phyloP scores from a whole-genome alignment of 2,113 vertebrate species.

The Cynoglossus semilaevis region DNA sequence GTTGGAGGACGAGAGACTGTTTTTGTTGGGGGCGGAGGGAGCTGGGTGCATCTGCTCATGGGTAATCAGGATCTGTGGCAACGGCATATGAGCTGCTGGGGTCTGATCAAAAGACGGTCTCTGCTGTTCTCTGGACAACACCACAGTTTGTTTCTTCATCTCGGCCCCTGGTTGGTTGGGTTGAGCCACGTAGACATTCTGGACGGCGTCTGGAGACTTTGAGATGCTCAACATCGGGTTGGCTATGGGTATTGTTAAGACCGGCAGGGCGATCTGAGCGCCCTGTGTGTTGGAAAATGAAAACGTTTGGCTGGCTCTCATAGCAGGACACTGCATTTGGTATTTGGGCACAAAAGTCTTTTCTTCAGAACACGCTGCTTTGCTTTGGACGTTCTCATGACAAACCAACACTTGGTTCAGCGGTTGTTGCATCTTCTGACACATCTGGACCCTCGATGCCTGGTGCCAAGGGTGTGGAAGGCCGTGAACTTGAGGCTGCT shows the following conservation, averaged over 20 bases:
- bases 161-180: constrained; percentile 66
- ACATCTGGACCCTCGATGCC: constrained; percentile 70
- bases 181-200: constrained; percentile 73
- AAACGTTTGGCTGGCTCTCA: constrained; percentile 78
- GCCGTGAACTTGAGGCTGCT: constrained; percentile 74
- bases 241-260: constrained; percentile 74
- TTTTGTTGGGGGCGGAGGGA: constrained; percentile 70
- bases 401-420: constrained; percentile 62
- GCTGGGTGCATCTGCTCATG: constrained; percentile 82
- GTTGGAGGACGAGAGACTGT: constrained; percentile 58
- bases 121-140: constrained; percentile 75
- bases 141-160: constrained; percentile 68
- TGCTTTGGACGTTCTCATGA: constrained; percentile 64
- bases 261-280: constrained; percentile 70
- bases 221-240: constrained; percentile 62
- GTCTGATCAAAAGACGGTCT: constrained; percentile 75
- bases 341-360: constrained; percentile 89
- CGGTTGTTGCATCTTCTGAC: constrained; percentile 62
- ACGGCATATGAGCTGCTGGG: constrained; percentile 71
- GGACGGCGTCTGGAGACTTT: constrained; percentile 70
- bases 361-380: constrained; percentile 56
- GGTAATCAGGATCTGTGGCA: constrained; percentile 93
- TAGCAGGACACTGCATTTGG: constrained; percentile 82
- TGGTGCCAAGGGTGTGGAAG: constrained; percentile 79
- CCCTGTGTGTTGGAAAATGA: constrained; percentile 70